A percentile compares a stretch with the other conserved stretches of the same genome.
phyloP scores from a whole-genome alignment of 2,888 invertebrate genomes.

The Drosophila sordidula region DNA sequence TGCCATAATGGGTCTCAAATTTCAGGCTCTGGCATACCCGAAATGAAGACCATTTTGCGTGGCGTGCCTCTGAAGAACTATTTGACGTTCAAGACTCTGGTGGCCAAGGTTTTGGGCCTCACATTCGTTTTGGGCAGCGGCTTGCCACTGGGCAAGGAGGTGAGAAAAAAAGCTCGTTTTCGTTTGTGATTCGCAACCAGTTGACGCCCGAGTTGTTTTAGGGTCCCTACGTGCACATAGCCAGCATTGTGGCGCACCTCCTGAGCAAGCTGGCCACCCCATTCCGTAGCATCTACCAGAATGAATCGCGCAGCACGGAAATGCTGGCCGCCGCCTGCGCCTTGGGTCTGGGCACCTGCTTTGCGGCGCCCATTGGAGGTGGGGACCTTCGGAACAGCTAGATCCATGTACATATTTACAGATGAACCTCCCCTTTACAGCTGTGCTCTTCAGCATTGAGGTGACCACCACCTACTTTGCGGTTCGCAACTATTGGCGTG shows the following conservation, averaged over 20 bases:
- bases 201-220: slow-evolving; percentile 75
- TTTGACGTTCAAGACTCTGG: slow-evolving; percentile 95
- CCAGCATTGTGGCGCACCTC: slow-evolving; percentile 97
- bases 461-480: slow-evolving; percentile 99
- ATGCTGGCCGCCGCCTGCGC: slow-evolving; percentile 99
- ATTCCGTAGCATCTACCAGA: slow-evolving; percentile 97
- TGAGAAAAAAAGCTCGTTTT: slow-evolving; percentile 75
- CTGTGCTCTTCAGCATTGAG: slow-evolving; percentile 99
- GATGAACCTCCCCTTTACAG: slow-evolving; percentile 84
- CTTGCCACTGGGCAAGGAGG: slow-evolving; percentile 99
- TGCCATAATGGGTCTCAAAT: neutral
- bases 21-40: slow-evolving; percentile 96
- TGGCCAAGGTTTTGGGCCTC: slow-evolving; percentile 97
- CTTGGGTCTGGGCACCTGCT: slow-evolving; percentile 96
- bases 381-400: slow-evolving; percentile 30
- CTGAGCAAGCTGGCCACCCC: slow-evolving; percentile 96
- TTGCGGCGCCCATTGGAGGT: slow-evolving; percentile 98
- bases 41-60: slow-evolving; percentile 98
- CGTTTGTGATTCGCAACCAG: neutral
- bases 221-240: slow-evolving; percentile 99
- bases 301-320: slow-evolving; percentile 96
- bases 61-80: slow-evolving; percentile 99
- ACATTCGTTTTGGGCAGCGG: slow-evolving; percentile 96
- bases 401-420: neutral
- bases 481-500: slow-evolving; percentile 98